Evolutionary conservation across 2,113 vertebrate species (phyloP), one percentile per base, ranked within the genome.

Genomic region (Myiozetetes cayanensis): DNA sequence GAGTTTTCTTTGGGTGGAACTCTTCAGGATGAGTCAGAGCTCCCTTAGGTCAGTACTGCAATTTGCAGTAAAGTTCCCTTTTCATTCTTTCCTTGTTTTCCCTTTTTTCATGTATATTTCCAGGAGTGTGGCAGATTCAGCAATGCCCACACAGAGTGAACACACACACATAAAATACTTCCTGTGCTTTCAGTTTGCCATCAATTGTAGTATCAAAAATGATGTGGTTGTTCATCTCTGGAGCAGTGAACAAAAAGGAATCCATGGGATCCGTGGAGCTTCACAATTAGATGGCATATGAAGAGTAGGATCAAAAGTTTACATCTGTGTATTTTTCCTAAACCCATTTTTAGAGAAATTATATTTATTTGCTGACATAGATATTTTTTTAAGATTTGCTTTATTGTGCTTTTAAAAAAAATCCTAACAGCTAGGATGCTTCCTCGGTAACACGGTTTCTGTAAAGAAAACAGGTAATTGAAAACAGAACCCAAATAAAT

Each of bases 311-410:
- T 53, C 39, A 46, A 20, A 87, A 87, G 6, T 37, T 77, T 70
- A n/a, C 5, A n/a, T 21, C 8, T 46, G 9, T 10, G 3, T 5
- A 43, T 49, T 74, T 77, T 70, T 74, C 27, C 16, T 85, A 68
- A 70, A 62, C 31, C 4, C 0, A 2, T 28, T 66, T 62, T 59
- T 25, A 71, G 9, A 25, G 27, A 78, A 70, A 53, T 73, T 65
- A 10, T 28, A 75, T 55, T 31, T 91, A 28, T 53, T 78, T 75
- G 49, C 2, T 35, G 8, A 37, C 8, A n/a, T 27, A 53, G 1
- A 5, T 20, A 8, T 23, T 30, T 2, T 66, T 27, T 2, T 66
- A 85, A 65, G 1, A 2, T 49, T 43, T 52, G 0, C 0, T 39
- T 84, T 41, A n/a, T 7, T 37, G 4, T 49, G 17, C 2, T 30